Base-by-base conservation (phyloP, 2,888 invertebrate species). In the Macrophya annulata region DNA sequence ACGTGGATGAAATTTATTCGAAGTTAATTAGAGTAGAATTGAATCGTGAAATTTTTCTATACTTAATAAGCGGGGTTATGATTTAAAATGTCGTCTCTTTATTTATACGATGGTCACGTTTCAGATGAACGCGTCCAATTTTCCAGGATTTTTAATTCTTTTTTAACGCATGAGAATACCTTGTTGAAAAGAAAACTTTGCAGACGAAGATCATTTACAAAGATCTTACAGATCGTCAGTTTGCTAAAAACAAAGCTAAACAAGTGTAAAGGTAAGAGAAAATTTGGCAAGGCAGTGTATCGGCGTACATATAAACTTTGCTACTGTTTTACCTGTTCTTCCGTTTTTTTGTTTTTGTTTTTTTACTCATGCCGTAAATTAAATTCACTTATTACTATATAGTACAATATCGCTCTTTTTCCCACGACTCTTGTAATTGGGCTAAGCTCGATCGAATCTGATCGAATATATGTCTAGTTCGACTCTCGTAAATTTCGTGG, bases 121-220 rank as follows among this genome's bases (percentile, higher is more conserved):
- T 68, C 68, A 17, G 25, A 68, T 37, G 37, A 37, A 68, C 68
- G 68, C 37, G 31, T 68, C 25, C 68, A 68, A 68, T 68, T 68
- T 68, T 68, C 15, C 68, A 15, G 68, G 68, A 31, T 68, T 25
- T 25, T 68, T 37, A 37, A 68, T 68, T 68, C 37, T 62, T 25
- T 25, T 25, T 21, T 25, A 62, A 25, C 62, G 62, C 21, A 12
- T 31, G 62, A 62, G 68, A 37, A 37, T n/a, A n/a, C 25, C 25
- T 48, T 62, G 9, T 62, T 25, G 25, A 25, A 62, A 37, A 68
- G 31, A 37, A 68, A 37, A 68, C 37, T 37, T 31, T 37, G 68
- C 68, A 37, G 68, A 68, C 68, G 31, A n/a, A n/a, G n/a, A 68
- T 68, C 68, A 37, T 68, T 68, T 68, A 37, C 68, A 68, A 68